These are phyloP conservation scores for Cydia amplana DNA, from an alignment of 1,140 invertebrate genomes.

Conservation along the genomic window DNA sequence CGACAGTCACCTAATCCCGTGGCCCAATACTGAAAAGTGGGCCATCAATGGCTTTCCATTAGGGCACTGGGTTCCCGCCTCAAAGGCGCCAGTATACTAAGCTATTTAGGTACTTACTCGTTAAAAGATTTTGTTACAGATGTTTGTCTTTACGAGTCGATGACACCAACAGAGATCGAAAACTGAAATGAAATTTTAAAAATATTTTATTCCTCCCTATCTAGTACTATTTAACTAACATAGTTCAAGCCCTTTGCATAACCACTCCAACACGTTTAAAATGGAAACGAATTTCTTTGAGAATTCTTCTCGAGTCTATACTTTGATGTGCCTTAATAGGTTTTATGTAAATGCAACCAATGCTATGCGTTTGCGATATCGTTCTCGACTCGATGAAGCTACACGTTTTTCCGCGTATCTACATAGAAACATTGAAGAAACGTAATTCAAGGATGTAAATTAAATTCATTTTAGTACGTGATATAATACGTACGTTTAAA, in stretches of 20 bases:
- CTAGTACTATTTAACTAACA: background rate
- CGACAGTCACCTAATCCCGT: background rate
- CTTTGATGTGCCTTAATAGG: slow-evolving; percentile 8
- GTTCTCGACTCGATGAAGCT: background rate
- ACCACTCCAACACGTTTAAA: slow-evolving; percentile 9
- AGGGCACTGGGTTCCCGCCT: background rate
- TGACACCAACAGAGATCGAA: too few relatives aligned
- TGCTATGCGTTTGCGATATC: background rate
- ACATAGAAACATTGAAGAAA: too few relatives aligned
- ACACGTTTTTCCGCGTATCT: background rate
- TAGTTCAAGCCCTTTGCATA: slow-evolving; percentile 1
- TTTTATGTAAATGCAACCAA: slow-evolving; percentile 17
- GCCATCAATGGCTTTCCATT: slow-evolving; percentile 6
- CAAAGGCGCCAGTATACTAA: background rate
- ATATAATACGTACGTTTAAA: too few relatives aligned
- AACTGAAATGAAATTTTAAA: too few relatives aligned
- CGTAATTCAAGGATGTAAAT: too few relatives aligned
- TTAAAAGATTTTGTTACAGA: too few relatives aligned
- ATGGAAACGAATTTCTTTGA: slow-evolving; percentile 9
- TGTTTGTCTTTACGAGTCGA: too few relatives aligned
- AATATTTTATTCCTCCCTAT: too few relatives aligned
- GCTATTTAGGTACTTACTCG: background rate
- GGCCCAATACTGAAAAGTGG: slow-evolving; percentile 11
- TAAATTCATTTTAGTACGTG: too few relatives aligned
- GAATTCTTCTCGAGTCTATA: background rate